phyloP scores from a whole-genome alignment of 1,140 invertebrate species.

The Chymomyza costata region DNA sequence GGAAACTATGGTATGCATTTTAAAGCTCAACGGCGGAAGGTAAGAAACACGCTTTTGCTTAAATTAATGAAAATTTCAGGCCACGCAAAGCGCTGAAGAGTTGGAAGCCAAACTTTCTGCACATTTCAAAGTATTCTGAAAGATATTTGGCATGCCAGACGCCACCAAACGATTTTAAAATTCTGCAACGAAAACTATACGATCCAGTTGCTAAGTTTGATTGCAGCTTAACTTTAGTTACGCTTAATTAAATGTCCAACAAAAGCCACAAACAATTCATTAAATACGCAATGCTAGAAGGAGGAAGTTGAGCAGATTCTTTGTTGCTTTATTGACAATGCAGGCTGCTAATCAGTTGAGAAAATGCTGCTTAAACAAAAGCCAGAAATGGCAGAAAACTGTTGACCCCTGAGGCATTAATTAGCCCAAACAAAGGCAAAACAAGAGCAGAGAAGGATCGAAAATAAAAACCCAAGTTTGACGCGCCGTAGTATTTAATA shows the following conservation, averaged over 20 bases:
- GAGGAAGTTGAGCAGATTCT: slow-evolving; percentile 7
- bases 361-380: slow-evolving; percentile 53
- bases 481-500: no score
- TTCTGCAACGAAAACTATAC: slow-evolving; percentile 42
- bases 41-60: slow-evolving; percentile 31
- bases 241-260: slow-evolving; percentile 68
- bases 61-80: no score
- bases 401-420: no score
- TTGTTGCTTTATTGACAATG: slow-evolving; percentile 50
- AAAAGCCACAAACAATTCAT: slow-evolving; percentile 31
- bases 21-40: slow-evolving; percentile 31
- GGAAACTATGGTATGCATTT: slow-evolving; percentile 46
- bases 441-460: no score
- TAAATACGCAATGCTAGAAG: slow-evolving; percentile 39
- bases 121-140: slow-evolving; percentile 28
- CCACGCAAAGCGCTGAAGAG: no score
- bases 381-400: slow-evolving; percentile 25
- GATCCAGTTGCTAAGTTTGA: slow-evolving; percentile 52
- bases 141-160: slow-evolving; percentile 44
- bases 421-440: no score
- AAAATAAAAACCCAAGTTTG: no score
- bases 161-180: slow-evolving; percentile 52
- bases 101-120: slow-evolving; percentile 2
- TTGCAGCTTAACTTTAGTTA: slow-evolving; percentile 56
- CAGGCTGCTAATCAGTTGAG: slow-evolving; percentile 64